Evolutionary conservation across 2,113 vertebrate species (phyloP), one percentile per base, ranked within the genome.

Genomic region (Andinoacara biseriatus): DNA sequence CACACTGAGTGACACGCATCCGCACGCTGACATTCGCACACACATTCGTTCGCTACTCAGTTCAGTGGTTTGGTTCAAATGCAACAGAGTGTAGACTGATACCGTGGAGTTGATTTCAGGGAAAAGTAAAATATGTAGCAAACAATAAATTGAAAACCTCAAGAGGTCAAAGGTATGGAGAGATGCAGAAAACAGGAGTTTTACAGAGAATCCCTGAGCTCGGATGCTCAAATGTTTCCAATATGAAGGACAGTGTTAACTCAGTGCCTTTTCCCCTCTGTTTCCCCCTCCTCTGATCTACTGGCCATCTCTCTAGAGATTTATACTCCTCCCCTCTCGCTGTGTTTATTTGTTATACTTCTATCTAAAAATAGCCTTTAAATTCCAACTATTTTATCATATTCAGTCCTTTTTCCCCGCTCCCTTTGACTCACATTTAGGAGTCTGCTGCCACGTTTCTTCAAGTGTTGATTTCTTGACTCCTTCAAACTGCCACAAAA

Each of bases 401-500:
- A 58, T 49, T 5, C n/a, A 9, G 57, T 54, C 14, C 15, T 11
- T 31, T 54, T 54, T 54, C 31, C 10, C 20, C 56, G 13, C 33
- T 33, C 1, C 29, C 18, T 61, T 69, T 40, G 38, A 33, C 40
- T 67, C 43, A n/a, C 26, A 63, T 38, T 33, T 52, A 62, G 5
- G 17, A 33, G n/a, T 29, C 10, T 63, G 17, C 52, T 69, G 26
- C 5, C 31, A 13, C 1, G 1, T 57, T 20, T 74, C 52, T 38
- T 10, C 29, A 77, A 72, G 33, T 54, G 43, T 57, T 58, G 3
- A 60, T 62, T 75, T 58, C 60, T 3, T 72, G 59, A 67, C 40
- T 24, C 15, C 56, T 72, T 29, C 11, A 72, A 69, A 85, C 74
- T 69, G 17, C 49, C 61, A 14, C 29, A 76, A 74, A 81, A 3